These are phyloP conservation scores for Bungarus multicinctus DNA, from an alignment of 2,113 vertebrate species.

Conservation along the genomic window DNA sequence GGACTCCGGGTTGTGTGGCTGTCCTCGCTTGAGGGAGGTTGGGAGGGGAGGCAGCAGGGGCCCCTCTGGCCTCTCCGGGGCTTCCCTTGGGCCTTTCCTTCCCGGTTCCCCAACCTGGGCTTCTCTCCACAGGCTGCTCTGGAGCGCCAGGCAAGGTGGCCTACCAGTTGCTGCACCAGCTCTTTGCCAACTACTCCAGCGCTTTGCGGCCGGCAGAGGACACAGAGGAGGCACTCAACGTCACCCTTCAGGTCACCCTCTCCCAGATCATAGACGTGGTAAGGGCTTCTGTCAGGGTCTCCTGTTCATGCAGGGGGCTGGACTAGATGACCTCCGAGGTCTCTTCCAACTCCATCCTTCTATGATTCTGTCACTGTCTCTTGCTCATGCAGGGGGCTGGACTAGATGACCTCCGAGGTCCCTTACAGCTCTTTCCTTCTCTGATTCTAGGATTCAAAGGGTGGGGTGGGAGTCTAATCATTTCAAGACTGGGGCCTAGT, in stretches of 20 bases:
- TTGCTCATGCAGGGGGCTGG: too few relatives aligned
- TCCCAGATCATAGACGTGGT: constrained; percentile 96
- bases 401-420: too few relatives aligned
- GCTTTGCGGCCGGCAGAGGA: constrained; percentile 86
- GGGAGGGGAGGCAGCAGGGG: background rate
- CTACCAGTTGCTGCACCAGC: constrained; percentile 81
- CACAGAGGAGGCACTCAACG: constrained; percentile 81
- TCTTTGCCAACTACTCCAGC: constrained; percentile 85
- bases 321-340: too few relatives aligned
- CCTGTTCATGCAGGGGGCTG: too few relatives aligned
- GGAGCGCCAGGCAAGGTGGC: constrained; percentile 78
- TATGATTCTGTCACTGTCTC: too few relatives aligned
- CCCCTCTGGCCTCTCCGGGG: background rate
- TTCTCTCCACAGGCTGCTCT: constrained; percentile 63
- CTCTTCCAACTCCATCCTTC: too few relatives aligned
- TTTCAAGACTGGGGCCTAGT: too few relatives aligned
- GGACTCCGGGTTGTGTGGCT: background rate
- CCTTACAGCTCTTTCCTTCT: too few relatives aligned
- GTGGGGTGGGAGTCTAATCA: background rate
- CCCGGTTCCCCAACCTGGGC: rapidly evolving
- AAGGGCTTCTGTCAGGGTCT: constrained; percentile 29
- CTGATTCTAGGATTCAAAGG: background rate
- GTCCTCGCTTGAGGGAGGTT: background rate
- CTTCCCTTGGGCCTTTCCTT: too few relatives aligned
- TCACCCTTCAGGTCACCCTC: constrained; percentile 87